Percentiles rank a stretch among this genome's conserved stretches.
Conservation (phyloP, 2,797 vertebrate genomes). For the Heliangelus exortis region DNA sequence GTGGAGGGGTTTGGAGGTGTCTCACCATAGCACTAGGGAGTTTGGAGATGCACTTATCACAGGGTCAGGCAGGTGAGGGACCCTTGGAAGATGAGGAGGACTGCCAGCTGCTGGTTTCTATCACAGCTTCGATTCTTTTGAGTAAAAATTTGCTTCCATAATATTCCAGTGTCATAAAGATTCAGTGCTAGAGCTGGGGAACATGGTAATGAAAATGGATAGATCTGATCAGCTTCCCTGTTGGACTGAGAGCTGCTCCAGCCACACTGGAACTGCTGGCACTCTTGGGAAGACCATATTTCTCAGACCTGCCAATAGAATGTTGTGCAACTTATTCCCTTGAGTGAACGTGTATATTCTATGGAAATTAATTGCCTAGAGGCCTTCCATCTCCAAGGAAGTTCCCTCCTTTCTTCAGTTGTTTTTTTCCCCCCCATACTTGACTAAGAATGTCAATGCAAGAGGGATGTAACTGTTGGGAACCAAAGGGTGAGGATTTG, state of each 20-base stretch:
- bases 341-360: background rate
- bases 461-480: background rate
- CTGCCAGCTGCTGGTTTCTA: background rate
- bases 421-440: background rate
- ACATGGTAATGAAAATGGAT: background rate
- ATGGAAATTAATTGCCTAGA: conserved; percentile 18
- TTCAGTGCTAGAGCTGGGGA: background rate
- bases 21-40: accelerated
- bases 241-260: conserved; percentile 3
- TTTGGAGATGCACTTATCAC: background rate
- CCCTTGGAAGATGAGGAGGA: background rate
- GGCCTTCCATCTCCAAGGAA: conserved; percentile 17
- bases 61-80: background rate
- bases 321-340: background rate
- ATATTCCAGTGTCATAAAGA: background rate
- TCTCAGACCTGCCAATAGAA: background rate
- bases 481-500: background rate
- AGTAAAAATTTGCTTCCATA: background rate
- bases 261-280: background rate
- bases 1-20: background rate
- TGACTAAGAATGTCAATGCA: background rate
- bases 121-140: background rate
- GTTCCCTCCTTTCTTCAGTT: background rate
- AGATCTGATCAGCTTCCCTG: background rate
- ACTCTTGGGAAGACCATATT: background rate